A percentile compares a stretch with the other conserved stretches of the same genome.
phyloP scores from a whole-genome alignment of 2,113 vertebrate genomes.

The Myrmophylax atrothorax region DNA sequence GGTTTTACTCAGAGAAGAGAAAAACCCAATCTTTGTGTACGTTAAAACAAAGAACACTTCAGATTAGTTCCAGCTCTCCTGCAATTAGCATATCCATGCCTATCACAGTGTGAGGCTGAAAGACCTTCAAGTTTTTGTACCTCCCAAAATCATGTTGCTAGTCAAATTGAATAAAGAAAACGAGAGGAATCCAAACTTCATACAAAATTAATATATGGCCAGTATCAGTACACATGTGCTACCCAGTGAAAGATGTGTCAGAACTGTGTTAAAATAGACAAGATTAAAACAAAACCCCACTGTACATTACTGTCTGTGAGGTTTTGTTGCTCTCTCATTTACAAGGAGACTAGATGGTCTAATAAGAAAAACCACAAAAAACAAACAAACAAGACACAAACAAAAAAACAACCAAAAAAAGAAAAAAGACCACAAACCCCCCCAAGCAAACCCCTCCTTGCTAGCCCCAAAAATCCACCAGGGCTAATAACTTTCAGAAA shows the following conservation, averaged over 20 bases:
- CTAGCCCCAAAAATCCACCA: background rate
- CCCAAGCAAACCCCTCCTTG: background rate
- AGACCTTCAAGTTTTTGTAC: background rate
- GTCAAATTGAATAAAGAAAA: background rate
- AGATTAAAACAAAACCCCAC: background rate
- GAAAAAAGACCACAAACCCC: too few relatives aligned
- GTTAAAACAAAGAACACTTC: background rate
- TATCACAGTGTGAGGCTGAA: background rate
- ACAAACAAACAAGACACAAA: too few relatives aligned
- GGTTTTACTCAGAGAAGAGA: background rate
- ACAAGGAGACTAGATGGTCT: background rate
- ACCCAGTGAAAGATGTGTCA: background rate
- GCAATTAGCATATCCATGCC: background rate
- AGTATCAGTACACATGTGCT: background rate
- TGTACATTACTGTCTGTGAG: background rate
- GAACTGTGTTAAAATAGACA: background rate
- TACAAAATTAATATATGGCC: background rate
- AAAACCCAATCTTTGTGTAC: background rate
- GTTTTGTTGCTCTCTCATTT: background rate
- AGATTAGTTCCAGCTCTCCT: background rate
- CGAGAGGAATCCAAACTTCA: background rate
- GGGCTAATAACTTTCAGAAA: background rate
- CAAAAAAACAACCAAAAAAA: background rate
- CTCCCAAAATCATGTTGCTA: background rate
- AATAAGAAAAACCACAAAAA: too few relatives aligned